Conservation (phyloP, 2,888 invertebrate species). For the Ptychoptera contaminata region DNA sequence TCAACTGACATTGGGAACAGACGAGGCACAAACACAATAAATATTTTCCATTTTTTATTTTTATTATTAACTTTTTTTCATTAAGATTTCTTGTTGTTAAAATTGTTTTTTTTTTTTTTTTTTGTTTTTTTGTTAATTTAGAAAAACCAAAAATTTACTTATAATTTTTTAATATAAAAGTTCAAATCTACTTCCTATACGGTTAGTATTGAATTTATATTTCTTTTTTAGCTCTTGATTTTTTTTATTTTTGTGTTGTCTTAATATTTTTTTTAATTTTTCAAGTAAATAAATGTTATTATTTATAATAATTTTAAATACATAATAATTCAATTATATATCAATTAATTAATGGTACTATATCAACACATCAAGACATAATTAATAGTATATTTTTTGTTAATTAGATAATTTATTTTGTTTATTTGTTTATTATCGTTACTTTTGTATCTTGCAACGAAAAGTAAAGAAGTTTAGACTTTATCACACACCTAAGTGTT, state of each 20-base stretch:
- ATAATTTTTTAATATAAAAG: not conserved
- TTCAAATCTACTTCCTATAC: too few relatives aligned
- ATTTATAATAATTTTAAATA: conserved; percentile 1
- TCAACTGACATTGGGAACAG: not conserved
- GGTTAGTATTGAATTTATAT: too few relatives aligned
- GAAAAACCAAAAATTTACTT: not conserved
- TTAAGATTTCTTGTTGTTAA: not conserved
- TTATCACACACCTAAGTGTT: too few relatives aligned
- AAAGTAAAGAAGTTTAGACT: too few relatives aligned
- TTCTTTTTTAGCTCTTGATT: not conserved
- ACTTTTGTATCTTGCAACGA: not conserved
- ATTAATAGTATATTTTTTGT: conserved; percentile 3
- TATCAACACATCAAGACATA: conserved; percentile 17
- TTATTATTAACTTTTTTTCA: conserved; percentile 1
- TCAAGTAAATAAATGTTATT: not conserved
- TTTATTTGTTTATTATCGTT: conserved; percentile 5
- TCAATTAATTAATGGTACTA: conserved; percentile 14
- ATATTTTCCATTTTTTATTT: not conserved
- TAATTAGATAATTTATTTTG: conserved; percentile 3
- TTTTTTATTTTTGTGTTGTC: conserved; percentile 6
- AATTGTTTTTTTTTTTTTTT: not conserved
- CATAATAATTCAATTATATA: not conserved
- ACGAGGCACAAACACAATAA: not conserved
- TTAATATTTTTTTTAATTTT: conserved; percentile 1
- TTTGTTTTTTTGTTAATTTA: not conserved